phyloP scores from a whole-genome alignment of 2,888 invertebrate genomes.

The Mythimna ferrago region DNA sequence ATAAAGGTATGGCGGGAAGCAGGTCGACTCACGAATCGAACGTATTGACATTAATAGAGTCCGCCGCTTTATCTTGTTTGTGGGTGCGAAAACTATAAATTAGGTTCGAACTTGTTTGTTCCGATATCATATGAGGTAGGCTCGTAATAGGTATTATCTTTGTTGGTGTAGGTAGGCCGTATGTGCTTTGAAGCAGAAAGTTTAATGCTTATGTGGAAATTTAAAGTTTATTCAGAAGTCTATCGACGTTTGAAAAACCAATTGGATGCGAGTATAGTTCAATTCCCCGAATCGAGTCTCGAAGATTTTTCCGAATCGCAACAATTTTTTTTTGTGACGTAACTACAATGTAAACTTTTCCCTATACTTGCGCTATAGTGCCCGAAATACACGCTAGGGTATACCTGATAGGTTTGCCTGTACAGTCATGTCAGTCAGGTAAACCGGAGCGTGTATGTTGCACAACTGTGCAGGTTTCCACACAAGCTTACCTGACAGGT shows the following conservation, averaged over 20 bases:
- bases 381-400: too few species aligned
- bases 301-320: too few species aligned
- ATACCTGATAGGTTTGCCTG: too few species aligned
- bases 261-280: too few species aligned
- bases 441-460: too few species aligned
- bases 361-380: too few species aligned
- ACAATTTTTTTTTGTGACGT: too few species aligned
- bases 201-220: background rate
- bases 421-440: too few species aligned
- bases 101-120: constrained; percentile 36
- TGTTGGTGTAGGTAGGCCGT: constrained; percentile 9
- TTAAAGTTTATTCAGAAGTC: background rate
- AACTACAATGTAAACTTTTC: too few species aligned
- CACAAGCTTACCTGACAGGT: too few species aligned
- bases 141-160: constrained; percentile 24
- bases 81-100: constrained; percentile 54
- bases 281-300: too few species aligned
- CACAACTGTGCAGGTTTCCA: too few species aligned
- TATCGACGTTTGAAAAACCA: background rate
- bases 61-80: constrained; percentile 51
- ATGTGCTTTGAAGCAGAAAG: background rate
- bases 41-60: constrained; percentile 47
- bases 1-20: constrained; percentile 69
- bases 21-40: constrained; percentile 44
- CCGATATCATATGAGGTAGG: constrained; percentile 2